A percentile compares a stretch with the other conserved stretches of the same genome.
Evolutionary conservation across 2,113 vertebrate genomes (phyloP).

Genomic region (Coracopsis vasa): DNA sequence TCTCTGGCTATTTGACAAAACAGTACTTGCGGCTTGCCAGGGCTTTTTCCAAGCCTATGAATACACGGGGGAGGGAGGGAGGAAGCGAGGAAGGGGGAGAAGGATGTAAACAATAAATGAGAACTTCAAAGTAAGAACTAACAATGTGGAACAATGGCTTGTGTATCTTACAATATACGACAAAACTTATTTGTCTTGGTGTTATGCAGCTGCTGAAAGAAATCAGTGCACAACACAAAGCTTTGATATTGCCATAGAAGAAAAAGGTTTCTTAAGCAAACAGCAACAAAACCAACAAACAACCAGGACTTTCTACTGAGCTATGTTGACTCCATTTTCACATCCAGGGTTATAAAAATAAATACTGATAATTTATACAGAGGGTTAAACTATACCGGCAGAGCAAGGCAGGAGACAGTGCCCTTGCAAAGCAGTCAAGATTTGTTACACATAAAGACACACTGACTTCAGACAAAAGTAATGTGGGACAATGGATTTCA

Average conservation of each 20-base stretch:
- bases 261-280: background rate
- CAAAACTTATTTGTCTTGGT: conserved; percentile 41
- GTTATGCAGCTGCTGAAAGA: conserved; percentile 40
- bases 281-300: background rate
- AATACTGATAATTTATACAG: background rate
- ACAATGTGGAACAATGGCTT: conserved; percentile 49
- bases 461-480: background rate
- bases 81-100: conserved; percentile 17
- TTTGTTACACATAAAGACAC: background rate
- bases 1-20: background rate
- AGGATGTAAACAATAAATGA: conserved; percentile 56
- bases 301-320: conserved; percentile 7
- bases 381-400: background rate
- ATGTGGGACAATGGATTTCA: background rate
- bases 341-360: conserved; percentile 1
- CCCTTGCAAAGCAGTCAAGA: background rate
- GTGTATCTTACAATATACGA: background rate
- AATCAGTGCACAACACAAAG: conserved; percentile 17
- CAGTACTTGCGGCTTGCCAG: conserved; percentile 8
- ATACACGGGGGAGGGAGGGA: conserved; percentile 26
- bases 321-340: background rate
- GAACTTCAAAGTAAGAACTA: conserved; percentile 57
- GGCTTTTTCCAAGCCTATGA: background rate
- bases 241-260: conserved; percentile 34
- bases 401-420: background rate